A percentile compares a stretch with the other conserved stretches of the same genome.
Conservation (phyloP, 2,797 vertebrate species). For the Macroramphosus scolopax region DNA sequence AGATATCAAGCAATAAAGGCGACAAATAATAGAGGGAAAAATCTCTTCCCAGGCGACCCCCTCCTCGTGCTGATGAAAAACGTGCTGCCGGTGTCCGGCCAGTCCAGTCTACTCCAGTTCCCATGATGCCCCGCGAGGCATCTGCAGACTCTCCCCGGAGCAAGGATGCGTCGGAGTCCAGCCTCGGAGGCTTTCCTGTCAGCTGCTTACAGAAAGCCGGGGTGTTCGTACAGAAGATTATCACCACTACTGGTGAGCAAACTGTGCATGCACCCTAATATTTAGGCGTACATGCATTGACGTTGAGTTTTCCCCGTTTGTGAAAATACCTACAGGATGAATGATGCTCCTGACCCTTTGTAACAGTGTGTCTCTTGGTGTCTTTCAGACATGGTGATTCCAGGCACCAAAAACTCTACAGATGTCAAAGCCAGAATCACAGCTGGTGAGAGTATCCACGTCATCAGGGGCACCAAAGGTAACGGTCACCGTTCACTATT, state of each 20-base stretch:
- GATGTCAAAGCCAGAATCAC: constrained; percentile 90
- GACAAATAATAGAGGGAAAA: no score
- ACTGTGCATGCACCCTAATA: no score
- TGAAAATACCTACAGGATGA: no score
- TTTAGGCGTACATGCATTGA: no score
- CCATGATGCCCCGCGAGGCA: constrained; percentile 88
- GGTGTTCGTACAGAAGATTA: constrained; percentile 94
- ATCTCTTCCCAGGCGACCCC: constrained; percentile 81
- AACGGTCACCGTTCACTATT: no score
- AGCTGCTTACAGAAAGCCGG: constrained; percentile 95
- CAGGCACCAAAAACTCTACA: constrained; percentile 88
- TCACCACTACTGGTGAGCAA: constrained; percentile 90
- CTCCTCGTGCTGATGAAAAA: constrained; percentile 85
- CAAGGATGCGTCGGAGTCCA: constrained; percentile 63
- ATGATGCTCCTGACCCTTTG: no score
- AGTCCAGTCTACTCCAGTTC: constrained; percentile 89
- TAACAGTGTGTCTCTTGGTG: neutral
- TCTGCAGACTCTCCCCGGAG: constrained; percentile 71
- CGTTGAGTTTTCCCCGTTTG: no score
- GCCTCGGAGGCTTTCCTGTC: constrained; percentile 86
- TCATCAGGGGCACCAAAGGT: constrained; percentile 95
- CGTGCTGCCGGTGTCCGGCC: constrained; percentile 87
- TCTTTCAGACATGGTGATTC: constrained; percentile 89
- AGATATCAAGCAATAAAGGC: no score
- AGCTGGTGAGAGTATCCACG: constrained; percentile 90